A percentile compares a stretch with the other conserved stretches of the same genome.
Conservation (phyloP, 2,113 vertebrate species). For the Sclerurus mexicanus region DNA sequence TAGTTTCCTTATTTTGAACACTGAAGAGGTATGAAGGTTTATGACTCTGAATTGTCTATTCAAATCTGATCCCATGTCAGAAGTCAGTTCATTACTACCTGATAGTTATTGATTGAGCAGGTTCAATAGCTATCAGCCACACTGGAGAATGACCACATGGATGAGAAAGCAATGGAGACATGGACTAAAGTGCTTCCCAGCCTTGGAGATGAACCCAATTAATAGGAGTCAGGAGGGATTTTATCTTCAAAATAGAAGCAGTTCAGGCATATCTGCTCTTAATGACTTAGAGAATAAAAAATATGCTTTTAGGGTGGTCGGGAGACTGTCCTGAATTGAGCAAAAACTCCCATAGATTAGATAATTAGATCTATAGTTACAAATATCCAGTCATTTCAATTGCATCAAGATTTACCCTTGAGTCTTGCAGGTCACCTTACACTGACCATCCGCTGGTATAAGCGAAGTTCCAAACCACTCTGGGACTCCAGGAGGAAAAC, state of each 20-base stretch:
- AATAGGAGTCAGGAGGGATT: not conserved
- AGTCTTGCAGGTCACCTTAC: not conserved
- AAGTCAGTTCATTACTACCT: not conserved
- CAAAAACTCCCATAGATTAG: not conserved
- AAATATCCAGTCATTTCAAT: not conserved
- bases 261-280: not conserved
- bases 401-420: not conserved
- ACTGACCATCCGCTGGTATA: not conserved
- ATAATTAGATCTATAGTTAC: not conserved
- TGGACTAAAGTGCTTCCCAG: not conserved
- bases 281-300: not conserved
- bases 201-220: not conserved
- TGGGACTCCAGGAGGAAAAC: not conserved
- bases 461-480: rapidly evolving
- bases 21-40: not conserved
- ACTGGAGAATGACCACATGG: not conserved
- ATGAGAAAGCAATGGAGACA: not conserved
- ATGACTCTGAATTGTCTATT: not conserved
- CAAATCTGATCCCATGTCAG: not conserved
- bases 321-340: not conserved
- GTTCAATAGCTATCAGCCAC: not conserved
- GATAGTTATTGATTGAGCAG: not conserved
- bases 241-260: not conserved
- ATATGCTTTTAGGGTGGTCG: not conserved
- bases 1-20: not conserved